Evolutionary conservation across 1,140 invertebrate species (phyloP).

Genomic region (Acromyrmex echinatior): DNA sequence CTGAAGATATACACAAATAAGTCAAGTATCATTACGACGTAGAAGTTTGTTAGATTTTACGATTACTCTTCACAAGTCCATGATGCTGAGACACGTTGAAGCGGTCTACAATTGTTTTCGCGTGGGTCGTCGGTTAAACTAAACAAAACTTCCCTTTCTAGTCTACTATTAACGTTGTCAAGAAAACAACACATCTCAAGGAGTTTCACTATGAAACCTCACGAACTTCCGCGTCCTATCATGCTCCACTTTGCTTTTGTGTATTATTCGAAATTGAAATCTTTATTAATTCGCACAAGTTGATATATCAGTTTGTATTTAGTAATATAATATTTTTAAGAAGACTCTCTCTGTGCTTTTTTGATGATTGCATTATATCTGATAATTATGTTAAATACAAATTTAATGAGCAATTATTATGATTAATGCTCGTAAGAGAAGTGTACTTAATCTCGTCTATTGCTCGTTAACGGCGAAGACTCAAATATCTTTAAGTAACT

Average conservation of each 20-base stretch:
- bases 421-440: slow-evolving; percentile 55
- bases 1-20: slow-evolving; percentile 12
- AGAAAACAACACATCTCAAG: slow-evolving; percentile 16
- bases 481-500: slow-evolving; percentile 64
- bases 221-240: neutral
- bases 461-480: slow-evolving; percentile 66
- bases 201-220: neutral
- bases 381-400: slow-evolving; percentile 61
- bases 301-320: neutral
- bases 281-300: neutral
- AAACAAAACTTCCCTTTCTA: slow-evolving; percentile 45
- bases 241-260: neutral
- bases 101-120: slow-evolving; percentile 37
- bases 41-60: slow-evolving; percentile 17
- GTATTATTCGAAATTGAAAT: slow-evolving; percentile 12
- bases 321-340: neutral
- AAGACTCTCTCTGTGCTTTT: neutral
- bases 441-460: slow-evolving; percentile 57
- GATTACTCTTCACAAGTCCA: neutral
- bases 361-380: slow-evolving; percentile 10
- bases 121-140: slow-evolving; percentile 15
- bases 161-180: slow-evolving; percentile 16
- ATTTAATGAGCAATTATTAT: slow-evolving; percentile 77
- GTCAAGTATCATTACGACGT: neutral
- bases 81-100: neutral